phyloP scores from a whole-genome alignment of 2,797 vertebrate species.

The Rhabdomys pumilio region DNA sequence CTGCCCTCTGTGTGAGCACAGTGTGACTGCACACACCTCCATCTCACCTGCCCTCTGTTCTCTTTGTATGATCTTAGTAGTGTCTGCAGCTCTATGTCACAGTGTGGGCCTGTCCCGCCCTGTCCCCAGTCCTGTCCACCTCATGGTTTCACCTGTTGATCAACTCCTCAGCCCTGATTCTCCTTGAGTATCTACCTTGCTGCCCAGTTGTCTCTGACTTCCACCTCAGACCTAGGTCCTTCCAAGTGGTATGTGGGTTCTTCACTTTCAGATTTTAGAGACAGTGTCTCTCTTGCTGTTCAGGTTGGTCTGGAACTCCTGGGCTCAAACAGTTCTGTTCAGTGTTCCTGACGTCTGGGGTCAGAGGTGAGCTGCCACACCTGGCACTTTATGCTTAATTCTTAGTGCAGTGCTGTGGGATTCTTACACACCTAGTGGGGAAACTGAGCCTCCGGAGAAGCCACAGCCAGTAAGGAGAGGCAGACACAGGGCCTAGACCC shows the following conservation, averaged over 20 bases:
- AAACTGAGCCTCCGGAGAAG: not conserved
- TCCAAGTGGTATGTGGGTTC: not conserved
- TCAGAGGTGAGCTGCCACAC: not conserved
- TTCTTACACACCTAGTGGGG: not conserved
- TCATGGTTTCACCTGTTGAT: not conserved
- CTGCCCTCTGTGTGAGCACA: not conserved
- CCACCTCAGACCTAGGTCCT: too few relatives aligned
- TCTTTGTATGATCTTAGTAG: not conserved
- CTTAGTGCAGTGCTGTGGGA: not conserved
- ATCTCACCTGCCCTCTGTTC: not conserved
- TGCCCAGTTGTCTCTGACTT: not conserved
- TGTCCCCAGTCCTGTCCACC: not conserved
- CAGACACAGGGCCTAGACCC: not conserved
- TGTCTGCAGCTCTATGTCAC: not conserved
- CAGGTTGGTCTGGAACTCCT: not conserved
- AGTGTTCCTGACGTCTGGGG: not conserved
- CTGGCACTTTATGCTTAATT: not conserved
- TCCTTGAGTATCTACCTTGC: not conserved
- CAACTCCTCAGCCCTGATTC: not conserved
- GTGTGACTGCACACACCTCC: not conserved
- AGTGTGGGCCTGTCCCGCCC: not conserved
- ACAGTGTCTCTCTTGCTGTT: not conserved
- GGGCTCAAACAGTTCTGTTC: not conserved
- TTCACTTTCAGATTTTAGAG: not conserved
- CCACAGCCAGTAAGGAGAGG: not conserved